Evolutionary conservation across 2,113 vertebrate genomes (phyloP).

Genomic region (Riparia riparia): DNA sequence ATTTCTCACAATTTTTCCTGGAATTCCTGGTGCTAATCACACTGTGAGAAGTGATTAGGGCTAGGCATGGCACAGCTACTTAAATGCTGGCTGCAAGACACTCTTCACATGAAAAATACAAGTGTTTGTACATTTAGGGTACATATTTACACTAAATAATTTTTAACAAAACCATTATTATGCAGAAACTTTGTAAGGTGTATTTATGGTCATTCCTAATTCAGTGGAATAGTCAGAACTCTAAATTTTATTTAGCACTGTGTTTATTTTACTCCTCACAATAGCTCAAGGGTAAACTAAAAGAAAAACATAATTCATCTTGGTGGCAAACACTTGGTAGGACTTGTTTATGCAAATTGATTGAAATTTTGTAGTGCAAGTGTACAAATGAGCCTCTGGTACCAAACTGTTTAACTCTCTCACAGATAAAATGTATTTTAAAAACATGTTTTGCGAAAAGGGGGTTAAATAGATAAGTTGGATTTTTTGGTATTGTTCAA

Average conservation of each 20-base stretch:
- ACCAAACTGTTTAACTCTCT: constrained; percentile 6
- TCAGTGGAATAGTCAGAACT: background rate
- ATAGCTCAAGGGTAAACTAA: constrained; percentile 10
- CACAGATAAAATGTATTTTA: constrained; percentile 26
- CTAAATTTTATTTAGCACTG: background rate
- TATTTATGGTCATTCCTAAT: background rate
- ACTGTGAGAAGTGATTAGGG: background rate
- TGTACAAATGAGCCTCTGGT: constrained; percentile 35
- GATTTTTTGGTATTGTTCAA: background rate
- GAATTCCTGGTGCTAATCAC: background rate
- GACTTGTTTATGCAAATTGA: constrained; percentile 66
- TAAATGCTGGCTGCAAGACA: background rate
- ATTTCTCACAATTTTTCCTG: background rate
- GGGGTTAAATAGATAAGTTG: constrained; percentile 25
- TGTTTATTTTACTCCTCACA: constrained; percentile 25
- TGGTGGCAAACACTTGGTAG: constrained; percentile 45
- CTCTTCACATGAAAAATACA: background rate
- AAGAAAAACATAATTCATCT: constrained; percentile 24
- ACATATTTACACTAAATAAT: background rate
- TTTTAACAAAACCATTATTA: background rate
- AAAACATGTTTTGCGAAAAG: constrained; percentile 46
- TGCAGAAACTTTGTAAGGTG: background rate
- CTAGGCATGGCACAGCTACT: background rate
- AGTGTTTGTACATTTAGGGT: background rate
- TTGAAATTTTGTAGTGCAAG: constrained; percentile 60